Evolutionary conservation across 2,888 invertebrate genomes (phyloP).

Genomic region (Coelinius sp.): DNA sequence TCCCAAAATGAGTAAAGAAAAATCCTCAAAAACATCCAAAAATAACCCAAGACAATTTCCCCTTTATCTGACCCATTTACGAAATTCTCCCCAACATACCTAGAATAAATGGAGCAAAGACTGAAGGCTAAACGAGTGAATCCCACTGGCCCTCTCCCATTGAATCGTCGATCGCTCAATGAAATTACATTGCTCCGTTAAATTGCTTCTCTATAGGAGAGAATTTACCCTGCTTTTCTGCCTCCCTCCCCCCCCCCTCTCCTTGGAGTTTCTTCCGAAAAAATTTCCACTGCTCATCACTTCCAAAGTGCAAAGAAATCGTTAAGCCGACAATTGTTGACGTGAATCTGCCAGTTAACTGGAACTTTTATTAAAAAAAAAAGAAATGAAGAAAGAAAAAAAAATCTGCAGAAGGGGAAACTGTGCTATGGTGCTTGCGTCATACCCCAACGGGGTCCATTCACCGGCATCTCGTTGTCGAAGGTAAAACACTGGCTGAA

Average conservation of each 20-base stretch:
- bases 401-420: too few relatives aligned
- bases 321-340: slow-evolving; percentile 4
- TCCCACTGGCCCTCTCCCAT: not conserved
- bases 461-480: slow-evolving; percentile 59
- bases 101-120: slow-evolving; percentile 4
- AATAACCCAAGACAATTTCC: not conserved
- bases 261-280: not conserved
- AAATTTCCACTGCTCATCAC: slow-evolving; percentile 18
- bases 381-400: slow-evolving; percentile 16
- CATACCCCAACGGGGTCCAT: slow-evolving; percentile 60
- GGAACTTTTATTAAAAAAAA: slow-evolving; percentile 20
- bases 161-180: slow-evolving; percentile 25
- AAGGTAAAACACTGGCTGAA: slow-evolving; percentile 44
- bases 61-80: not conserved
- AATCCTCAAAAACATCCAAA: not conserved
- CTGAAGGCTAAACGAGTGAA: not conserved
- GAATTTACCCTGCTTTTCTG: not conserved
- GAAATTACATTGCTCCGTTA: slow-evolving; percentile 20
- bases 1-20: too few relatives aligned
- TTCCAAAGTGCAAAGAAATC: slow-evolving; percentile 15
- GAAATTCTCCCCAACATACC: not conserved
- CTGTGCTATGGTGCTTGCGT: slow-evolving; percentile 60
- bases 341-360: not conserved
- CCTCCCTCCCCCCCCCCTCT: not conserved
- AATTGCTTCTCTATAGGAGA: slow-evolving; percentile 2